Percentiles rank a stretch among this genome's conserved stretches.
Evolutionary conservation across 2,888 invertebrate genomes (phyloP).

Genomic region (Protonemura montana): DNA sequence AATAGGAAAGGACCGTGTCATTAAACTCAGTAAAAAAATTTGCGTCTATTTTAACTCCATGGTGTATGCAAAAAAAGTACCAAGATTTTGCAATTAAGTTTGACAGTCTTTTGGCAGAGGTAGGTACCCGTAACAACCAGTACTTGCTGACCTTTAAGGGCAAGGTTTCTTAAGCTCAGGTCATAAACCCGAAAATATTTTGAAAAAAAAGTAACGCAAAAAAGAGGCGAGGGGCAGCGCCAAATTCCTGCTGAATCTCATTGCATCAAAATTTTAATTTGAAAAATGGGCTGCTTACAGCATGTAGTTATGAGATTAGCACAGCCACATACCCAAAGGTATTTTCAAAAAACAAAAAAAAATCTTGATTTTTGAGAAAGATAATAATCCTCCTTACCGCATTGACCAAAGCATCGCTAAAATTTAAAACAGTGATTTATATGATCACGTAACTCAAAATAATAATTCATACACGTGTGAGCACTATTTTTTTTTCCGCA

Average conservation of each 20-base stretch:
- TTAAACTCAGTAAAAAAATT: conserved; percentile 19
- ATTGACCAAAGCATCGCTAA: not conserved
- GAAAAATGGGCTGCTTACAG: not conserved
- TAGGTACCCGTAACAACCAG: not conserved
- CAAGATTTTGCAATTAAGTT: not conserved
- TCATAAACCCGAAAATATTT: not conserved
- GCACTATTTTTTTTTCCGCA: not conserved
- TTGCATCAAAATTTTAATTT: not conserved
- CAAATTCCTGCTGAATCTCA: not conserved
- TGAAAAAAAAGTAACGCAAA: not conserved
- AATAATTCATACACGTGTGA: not conserved
- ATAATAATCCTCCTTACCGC: not conserved
- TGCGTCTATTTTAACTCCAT: not conserved
- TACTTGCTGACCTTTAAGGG: conserved; percentile 16
- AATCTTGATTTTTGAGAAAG: not conserved
- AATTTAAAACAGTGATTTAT: not conserved
- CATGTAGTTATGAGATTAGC: not conserved
- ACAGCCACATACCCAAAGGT: not conserved
- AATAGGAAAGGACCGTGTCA: not conserved
- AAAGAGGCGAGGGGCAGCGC: not conserved
- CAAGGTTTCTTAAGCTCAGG: conserved; percentile 18
- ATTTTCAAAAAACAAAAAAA: not conserved
- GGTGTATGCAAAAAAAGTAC: not conserved
- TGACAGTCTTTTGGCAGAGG: not conserved
- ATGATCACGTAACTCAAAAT: not conserved